Conservation (phyloP, 2,888 invertebrate genomes). For the Nineta flava region DNA sequence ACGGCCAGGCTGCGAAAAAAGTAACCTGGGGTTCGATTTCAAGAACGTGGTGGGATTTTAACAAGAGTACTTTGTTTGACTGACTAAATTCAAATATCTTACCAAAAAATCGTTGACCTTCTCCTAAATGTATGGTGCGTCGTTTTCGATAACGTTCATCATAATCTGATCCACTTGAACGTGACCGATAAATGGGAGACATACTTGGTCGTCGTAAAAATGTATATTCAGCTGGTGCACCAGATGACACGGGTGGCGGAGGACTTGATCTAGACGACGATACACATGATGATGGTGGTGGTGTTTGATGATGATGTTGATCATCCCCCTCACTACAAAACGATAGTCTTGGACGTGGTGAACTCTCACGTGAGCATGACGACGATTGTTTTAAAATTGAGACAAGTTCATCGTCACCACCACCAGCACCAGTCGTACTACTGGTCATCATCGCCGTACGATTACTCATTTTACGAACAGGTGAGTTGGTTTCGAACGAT, state of each 20-base stretch:
- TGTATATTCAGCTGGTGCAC: background rate
- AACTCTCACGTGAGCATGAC: slow-evolving; percentile 41
- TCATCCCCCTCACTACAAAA: slow-evolving; percentile 32
- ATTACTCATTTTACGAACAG: slow-evolving; percentile 29
- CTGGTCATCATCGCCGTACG: background rate
- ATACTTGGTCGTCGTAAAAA: background rate
- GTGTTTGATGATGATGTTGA: too few relatives aligned
- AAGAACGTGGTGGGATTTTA: too few relatives aligned
- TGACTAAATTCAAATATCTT: background rate
- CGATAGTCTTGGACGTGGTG: slow-evolving; percentile 46
- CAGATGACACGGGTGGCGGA: too few relatives aligned
- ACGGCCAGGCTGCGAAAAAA: background rate
- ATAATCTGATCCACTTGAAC: background rate
- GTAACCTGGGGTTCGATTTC: too few relatives aligned
- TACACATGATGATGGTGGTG: too few relatives aligned
- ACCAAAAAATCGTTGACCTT: background rate
- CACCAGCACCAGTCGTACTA: slow-evolving; percentile 17
- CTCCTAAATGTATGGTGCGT: background rate
- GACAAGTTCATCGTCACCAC: slow-evolving; percentile 23
- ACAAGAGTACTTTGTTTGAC: too few relatives aligned
- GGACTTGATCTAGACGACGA: too few relatives aligned
- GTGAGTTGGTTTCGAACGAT: slow-evolving; percentile 34
- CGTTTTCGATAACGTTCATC: background rate
- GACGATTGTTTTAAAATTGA: slow-evolving; percentile 47
- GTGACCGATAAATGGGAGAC: background rate